Evolutionary conservation across 2,888 invertebrate species (phyloP).

Genomic region (Phalera bucephala): DNA sequence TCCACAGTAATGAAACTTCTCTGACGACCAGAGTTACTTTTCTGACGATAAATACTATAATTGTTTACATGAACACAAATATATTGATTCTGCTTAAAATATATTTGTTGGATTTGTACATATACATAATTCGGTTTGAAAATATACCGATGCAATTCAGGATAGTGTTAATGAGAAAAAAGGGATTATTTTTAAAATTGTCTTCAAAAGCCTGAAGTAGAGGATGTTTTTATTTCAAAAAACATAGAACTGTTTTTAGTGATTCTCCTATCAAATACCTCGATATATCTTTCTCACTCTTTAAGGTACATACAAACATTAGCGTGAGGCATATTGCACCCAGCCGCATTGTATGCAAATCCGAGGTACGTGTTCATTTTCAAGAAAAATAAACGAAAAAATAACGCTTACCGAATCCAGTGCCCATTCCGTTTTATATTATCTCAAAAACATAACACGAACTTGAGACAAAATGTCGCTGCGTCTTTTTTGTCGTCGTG

Average conservation of each 20-base stretch:
- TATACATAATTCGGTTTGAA: no score
- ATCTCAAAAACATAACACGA: slow-evolving; percentile 55
- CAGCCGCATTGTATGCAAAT: slow-evolving; percentile 78
- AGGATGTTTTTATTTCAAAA: no score
- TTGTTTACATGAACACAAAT: no score
- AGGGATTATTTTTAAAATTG: no score
- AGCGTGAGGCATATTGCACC: slow-evolving; percentile 72
- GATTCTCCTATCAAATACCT: slow-evolving; percentile 20
- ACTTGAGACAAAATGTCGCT: slow-evolving; percentile 45
- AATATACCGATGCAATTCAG: no score
- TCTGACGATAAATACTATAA: no score
- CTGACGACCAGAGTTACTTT: no score
- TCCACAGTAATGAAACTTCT: no score
- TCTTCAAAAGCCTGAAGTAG: no score
- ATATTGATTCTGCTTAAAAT: no score
- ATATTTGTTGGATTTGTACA: no score
- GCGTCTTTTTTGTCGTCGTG: slow-evolving; percentile 38
- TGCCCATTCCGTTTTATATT: slow-evolving; percentile 61
- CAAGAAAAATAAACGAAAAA: slow-evolving; percentile 48
- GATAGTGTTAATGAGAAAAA: no score
- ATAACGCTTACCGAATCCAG: slow-evolving; percentile 42
- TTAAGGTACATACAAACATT: slow-evolving; percentile 39
- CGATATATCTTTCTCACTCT: slow-evolving; percentile 34
- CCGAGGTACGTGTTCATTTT: slow-evolving; percentile 68
- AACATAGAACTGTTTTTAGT: background rate